Conservation (phyloP, 1,140 invertebrate genomes). For the Scaptomyza pallida region DNA sequence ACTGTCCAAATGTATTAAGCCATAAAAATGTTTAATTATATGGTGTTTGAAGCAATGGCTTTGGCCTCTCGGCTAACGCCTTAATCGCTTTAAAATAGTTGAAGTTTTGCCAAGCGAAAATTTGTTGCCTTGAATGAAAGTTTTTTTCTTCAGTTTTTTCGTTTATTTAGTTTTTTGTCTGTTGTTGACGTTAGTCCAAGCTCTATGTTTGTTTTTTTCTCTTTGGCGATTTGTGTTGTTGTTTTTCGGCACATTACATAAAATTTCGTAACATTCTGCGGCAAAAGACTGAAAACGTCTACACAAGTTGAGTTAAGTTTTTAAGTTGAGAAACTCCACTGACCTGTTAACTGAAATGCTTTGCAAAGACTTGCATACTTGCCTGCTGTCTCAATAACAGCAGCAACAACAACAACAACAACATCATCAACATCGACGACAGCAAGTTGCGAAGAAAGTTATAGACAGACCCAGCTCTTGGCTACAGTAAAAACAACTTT, state of each 20-base stretch:
- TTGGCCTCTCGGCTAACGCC: not conserved
- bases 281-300: slow-evolving; percentile 61
- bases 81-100: slow-evolving; percentile 48
- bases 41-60: slow-evolving; percentile 46
- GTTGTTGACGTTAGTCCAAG: slow-evolving; percentile 36
- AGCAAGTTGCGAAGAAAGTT: slow-evolving; percentile 76
- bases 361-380: slow-evolving; percentile 65
- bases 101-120: slow-evolving; percentile 58
- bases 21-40: slow-evolving; percentile 63
- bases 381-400: slow-evolving; percentile 46
- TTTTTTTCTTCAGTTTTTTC: slow-evolving; percentile 43
- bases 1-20: slow-evolving; percentile 67
- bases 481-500: slow-evolving; percentile 82
- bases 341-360: slow-evolving; percentile 79
- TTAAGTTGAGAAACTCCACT: slow-evolving; percentile 81
- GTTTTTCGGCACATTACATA: slow-evolving; percentile 78
- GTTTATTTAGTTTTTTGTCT: slow-evolving; percentile 16
- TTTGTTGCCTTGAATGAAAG: slow-evolving; percentile 66
- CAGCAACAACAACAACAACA: slow-evolving; percentile 20
- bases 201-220: slow-evolving; percentile 22
- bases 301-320: slow-evolving; percentile 60
- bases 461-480: slow-evolving; percentile 60
- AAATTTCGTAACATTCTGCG: slow-evolving; percentile 82
- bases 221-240: slow-evolving; percentile 17
- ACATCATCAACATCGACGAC: slow-evolving; percentile 39